Conservation (phyloP, 2,797 vertebrate genomes). For the Takifugu ocellatus region DNA sequence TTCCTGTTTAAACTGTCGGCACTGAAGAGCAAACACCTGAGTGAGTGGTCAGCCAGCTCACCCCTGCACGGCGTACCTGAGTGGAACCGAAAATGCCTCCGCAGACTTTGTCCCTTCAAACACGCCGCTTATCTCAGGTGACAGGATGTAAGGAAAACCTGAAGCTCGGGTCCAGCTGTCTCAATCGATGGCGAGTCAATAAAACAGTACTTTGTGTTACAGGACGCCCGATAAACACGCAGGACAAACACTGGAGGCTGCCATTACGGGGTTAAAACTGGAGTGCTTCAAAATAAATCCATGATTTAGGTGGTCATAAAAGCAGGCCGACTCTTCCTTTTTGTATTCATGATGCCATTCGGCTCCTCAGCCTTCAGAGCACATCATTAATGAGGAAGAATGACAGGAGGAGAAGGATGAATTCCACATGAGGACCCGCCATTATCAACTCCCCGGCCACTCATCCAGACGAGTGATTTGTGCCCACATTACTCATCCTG, state of each 20-base stretch:
- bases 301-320: slow-evolving; percentile 27
- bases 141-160: slow-evolving; percentile 23
- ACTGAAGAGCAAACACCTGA: slow-evolving; percentile 27
- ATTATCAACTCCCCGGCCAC: slow-evolving; percentile 46
- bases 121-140: slow-evolving; percentile 64
- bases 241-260: background rate
- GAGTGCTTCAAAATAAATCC: background rate
- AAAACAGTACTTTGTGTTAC: slow-evolving; percentile 14
- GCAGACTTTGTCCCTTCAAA: slow-evolving; percentile 66
- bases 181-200: slow-evolving; percentile 40
- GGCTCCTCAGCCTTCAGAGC: slow-evolving; percentile 15
- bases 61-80: slow-evolving; percentile 48
- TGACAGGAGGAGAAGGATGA: slow-evolving; percentile 26
- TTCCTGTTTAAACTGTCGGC: slow-evolving; percentile 21
- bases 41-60: slow-evolving; percentile 26
- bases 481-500: slow-evolving; percentile 44
- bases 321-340: slow-evolving; percentile 18
- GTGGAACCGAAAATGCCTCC: slow-evolving; percentile 14
- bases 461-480: slow-evolving; percentile 50
- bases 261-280: slow-evolving; percentile 5
- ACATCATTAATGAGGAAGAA: slow-evolving; percentile 33
- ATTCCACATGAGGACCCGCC: slow-evolving; percentile 33
- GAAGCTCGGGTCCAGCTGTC: slow-evolving; percentile 18
- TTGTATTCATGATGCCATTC: slow-evolving; percentile 25
- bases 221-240: slow-evolving; percentile 10